A percentile compares a stretch with the other conserved stretches of the same genome.
Conservation (phyloP, 2,113 vertebrate genomes). For the Gymnobelideus leadbeateri region DNA sequence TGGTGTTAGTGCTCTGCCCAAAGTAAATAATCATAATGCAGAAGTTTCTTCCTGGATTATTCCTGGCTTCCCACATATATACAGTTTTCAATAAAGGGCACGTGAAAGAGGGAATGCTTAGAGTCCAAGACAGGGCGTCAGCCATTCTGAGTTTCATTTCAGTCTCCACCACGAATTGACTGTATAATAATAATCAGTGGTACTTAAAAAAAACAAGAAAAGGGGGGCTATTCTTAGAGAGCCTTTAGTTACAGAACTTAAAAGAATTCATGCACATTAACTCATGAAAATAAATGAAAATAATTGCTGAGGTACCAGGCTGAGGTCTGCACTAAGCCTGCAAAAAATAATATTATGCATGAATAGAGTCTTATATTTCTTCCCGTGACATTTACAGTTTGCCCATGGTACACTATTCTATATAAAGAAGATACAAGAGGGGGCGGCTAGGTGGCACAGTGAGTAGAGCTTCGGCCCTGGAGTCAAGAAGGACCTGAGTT, state of each 20-base stretch:
- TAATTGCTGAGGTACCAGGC: not conserved
- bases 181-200: constrained; percentile 9
- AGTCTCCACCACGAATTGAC: not conserved
- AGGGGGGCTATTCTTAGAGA: constrained; percentile 15
- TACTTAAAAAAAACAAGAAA: not conserved
- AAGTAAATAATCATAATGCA: constrained; percentile 71
- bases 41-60: constrained; percentile 65
- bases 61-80: constrained; percentile 62
- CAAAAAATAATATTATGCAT: not conserved
- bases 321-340: not conserved
- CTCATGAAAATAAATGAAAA: not conserved
- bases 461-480: no score
- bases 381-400: not conserved
- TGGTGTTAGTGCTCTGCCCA: constrained; percentile 67
- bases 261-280: not conserved
- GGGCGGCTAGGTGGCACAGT: no score
- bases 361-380: not conserved
- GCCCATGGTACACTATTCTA: not conserved
- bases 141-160: constrained; percentile 55
- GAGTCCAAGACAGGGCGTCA: constrained; percentile 5
- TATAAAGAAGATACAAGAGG: not conserved
- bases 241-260: constrained; percentile 36
- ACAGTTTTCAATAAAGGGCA: constrained; percentile 52
- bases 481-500: no score
- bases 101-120: constrained; percentile 8